These are phyloP conservation scores for Aphis gossypii DNA, from an alignment of 1,140 invertebrate genomes.

Conservation along the genomic window DNA sequence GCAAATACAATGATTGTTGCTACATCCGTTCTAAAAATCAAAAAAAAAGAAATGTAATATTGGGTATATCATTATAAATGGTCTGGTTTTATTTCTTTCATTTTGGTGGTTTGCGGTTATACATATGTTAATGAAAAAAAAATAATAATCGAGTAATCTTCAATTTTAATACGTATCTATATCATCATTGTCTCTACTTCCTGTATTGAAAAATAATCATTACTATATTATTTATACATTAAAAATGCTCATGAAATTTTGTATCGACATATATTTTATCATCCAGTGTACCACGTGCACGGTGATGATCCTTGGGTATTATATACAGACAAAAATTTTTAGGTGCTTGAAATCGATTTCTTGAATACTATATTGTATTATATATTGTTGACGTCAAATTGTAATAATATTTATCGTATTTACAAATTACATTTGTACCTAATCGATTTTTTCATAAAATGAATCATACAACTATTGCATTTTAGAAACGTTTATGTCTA, in stretches of 20 bases:
- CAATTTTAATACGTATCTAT: neutral
- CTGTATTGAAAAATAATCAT: constrained; percentile 6
- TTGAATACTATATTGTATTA: neutral
- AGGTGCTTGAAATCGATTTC: neutral
- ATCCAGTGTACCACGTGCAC: neutral
- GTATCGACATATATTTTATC: neutral
- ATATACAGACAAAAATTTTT: neutral
- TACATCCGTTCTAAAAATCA: neutral
- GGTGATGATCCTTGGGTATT: neutral
- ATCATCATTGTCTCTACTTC: neutral
- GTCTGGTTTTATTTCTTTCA: neutral
- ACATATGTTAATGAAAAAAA: neutral
- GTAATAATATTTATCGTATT: neutral
- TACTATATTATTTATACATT: neutral
- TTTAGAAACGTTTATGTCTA: neutral
- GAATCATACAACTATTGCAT: neutral
- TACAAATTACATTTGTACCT: neutral
- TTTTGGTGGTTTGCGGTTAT: constrained; percentile 1
- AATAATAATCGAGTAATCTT: neutral
- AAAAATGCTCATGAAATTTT: neutral
- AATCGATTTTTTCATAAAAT: neutral
- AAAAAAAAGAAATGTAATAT: neutral
- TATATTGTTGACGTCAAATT: neutral
- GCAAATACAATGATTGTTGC: neutral
- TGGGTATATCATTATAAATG: neutral